Evolutionary conservation across 92 coral and sea anemone genomes (phyloP), one percentile per base, ranked within the genome.

Genomic region (Porites rus): DNA sequence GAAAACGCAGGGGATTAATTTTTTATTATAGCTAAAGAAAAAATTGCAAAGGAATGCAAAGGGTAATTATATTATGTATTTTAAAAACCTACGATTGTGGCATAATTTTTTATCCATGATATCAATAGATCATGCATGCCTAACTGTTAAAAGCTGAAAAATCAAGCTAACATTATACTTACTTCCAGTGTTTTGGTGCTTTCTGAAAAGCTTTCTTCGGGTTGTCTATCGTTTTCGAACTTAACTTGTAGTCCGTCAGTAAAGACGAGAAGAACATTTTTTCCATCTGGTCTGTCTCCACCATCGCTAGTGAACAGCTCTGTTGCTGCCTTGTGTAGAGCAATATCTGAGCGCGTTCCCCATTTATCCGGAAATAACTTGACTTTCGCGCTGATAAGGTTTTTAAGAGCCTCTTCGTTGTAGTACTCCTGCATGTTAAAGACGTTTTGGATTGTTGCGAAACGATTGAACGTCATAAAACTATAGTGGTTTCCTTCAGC

Each of bases 261-360:
- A 46, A 72, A 31, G 59, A 72, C 59, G 19, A 72, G 22, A 19
- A 72, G 10, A 59, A 72, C 1, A 46, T 72, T 50, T 51, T 72
- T 72, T 8, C 58, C 76, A 7, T 72, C 22, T 43, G 76, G 58
- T 19, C 76, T 72, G 24, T 72, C 76, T 16, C 76, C 76, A 46
- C 58, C 58, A 16, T 14, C 76, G 8, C 12, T 19, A 51, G 76
- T 72, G 18, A 72, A 72, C 20, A 72, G 14, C 13, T 67, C 12
- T 8, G 20, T 72, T 3, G 51, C 54, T 10, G 76, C 76, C 10
- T 1, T 1, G 10, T 43, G 22, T 59, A 72, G n/a, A 24, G 76
- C 58, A 19, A 72, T 9, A 72, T 72, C 76, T 14, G 54, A 46
- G 12, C 76, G 76, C 1, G 76, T 72, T 43, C 76, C 76, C 53